Conservation (phyloP, 2,797 vertebrate species). For the Molossus molossus region DNA sequence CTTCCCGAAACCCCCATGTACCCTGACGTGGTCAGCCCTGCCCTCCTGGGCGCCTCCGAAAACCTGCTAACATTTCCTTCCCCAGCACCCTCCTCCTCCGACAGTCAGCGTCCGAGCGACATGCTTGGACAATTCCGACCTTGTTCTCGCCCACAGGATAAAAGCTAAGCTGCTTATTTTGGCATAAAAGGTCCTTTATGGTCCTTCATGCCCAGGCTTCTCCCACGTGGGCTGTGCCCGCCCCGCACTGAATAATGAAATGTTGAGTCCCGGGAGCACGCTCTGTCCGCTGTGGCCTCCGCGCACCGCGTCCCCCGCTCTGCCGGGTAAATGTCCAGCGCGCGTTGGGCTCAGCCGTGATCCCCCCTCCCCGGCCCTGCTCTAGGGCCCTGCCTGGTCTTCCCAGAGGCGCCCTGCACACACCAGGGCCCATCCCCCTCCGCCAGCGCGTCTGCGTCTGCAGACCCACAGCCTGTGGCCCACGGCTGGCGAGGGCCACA, state of each 20-base stretch:
- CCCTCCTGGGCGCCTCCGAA: background rate
- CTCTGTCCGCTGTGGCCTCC: background rate
- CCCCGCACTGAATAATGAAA: background rate
- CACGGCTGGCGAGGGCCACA: background rate
- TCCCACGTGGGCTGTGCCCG: background rate
- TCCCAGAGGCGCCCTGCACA: background rate
- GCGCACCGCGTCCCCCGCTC: background rate
- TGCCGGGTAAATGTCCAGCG: background rate
- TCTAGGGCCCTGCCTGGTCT: background rate
- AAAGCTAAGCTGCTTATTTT: background rate
- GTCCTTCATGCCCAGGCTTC: no score
- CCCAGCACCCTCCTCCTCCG: background rate
- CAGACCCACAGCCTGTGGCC: fast-evolving
- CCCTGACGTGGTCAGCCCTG: no score
- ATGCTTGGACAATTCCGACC: background rate
- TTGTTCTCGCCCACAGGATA: background rate
- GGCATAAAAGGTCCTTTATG: background rate
- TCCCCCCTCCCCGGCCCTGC: no score
- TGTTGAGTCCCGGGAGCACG: background rate
- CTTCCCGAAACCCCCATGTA: background rate
- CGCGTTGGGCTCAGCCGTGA: fast-evolving
- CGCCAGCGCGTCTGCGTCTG: background rate
- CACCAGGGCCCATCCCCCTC: fast-evolving
- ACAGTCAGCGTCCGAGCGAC: background rate
- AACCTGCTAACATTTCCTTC: background rate